Evolutionary conservation across 2,113 vertebrate species (phyloP), one percentile per base, ranked within the genome.

Genomic region (Triplophysa tibetana): DNA sequence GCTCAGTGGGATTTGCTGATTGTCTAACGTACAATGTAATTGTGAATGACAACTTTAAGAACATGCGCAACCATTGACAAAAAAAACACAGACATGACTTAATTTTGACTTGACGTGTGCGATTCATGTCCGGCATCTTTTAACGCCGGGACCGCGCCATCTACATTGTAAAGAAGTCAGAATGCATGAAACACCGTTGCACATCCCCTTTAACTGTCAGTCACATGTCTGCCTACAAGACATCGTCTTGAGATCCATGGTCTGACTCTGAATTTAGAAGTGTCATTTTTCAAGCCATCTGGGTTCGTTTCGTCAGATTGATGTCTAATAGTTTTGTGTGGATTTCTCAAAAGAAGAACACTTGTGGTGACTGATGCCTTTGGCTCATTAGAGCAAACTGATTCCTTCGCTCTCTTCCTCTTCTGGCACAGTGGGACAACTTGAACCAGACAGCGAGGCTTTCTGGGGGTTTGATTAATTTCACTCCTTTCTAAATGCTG

Each of bases 401-500:
- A 75, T 63, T 63, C 9, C 58, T 75, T 48, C 13, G 2, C 58
- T 63, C 26, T 14, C 23, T 26, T 48, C 58, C 11, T 43, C 58
- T 43, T 2, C 12, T 0, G n/a, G 72, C 58, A 26, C 41, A 29
- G 58, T 48, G 38, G 58, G 60, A 9, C 41, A 75, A 16, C 48
- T 63, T 63, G n/a, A 63, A 19, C 73, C 73, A 75, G 73, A 48
- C 58, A 29, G n/a, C 2, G 21, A 29, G 21, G 9, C 58, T 48
- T 21, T 75, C 63, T 63, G 41, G 13, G 6, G 60, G 9, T 75
- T 48, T 63, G 73, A 75, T 75, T 75, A 75, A 75, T 75, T 75
- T n/a, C 0, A 1, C 73, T 75, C 16, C 73, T 43, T 41, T n/a
- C 70, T 45, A 61, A 74, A 62, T 0, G 16, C 38, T 13, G 23